Evolutionary conservation across 1,140 invertebrate genomes (phyloP).

Genomic region (Eurytemora carolleeae): DNA sequence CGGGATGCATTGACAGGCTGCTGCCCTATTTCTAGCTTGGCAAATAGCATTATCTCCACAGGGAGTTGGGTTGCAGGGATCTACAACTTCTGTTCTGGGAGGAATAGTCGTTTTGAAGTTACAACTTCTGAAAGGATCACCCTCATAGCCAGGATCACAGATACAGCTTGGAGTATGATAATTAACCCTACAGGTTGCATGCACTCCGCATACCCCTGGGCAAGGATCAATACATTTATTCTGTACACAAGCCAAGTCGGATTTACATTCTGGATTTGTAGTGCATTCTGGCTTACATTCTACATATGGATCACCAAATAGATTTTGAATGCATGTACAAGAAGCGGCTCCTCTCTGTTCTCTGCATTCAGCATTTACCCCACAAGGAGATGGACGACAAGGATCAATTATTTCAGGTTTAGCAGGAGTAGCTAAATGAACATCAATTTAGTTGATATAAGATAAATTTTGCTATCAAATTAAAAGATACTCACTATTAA

Average conservation of each 20-base stretch:
- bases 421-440: constrained; percentile 19
- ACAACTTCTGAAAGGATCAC: constrained; percentile 37
- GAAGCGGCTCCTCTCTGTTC: constrained; percentile 19
- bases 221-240: constrained; percentile 43
- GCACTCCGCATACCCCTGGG: constrained; percentile 31
- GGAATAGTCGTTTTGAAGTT: constrained; percentile 15
- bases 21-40: constrained; percentile 21
- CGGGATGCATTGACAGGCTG: constrained; percentile 42
- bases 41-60: constrained; percentile 21
- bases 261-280: constrained; percentile 22
- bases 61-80: constrained; percentile 12
- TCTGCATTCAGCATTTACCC: constrained; percentile 34
- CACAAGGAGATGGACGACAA: constrained; percentile 56
- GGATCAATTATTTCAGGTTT: constrained; percentile 36
- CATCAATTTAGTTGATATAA: not conserved
- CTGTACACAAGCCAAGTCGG: constrained; percentile 43
- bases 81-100: not conserved
- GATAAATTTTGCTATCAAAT: not conserved
- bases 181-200: constrained; percentile 21
- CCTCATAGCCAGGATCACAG: constrained; percentile 22
- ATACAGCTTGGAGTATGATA: constrained; percentile 22
- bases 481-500: not conserved
- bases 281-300: constrained; percentile 16
- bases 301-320: constrained; percentile 17
- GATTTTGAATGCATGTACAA: constrained; percentile 16